These are phyloP conservation scores for Listrodromus nycthemerus DNA, from an alignment of 2,888 invertebrate species.

Conservation along the genomic window DNA sequence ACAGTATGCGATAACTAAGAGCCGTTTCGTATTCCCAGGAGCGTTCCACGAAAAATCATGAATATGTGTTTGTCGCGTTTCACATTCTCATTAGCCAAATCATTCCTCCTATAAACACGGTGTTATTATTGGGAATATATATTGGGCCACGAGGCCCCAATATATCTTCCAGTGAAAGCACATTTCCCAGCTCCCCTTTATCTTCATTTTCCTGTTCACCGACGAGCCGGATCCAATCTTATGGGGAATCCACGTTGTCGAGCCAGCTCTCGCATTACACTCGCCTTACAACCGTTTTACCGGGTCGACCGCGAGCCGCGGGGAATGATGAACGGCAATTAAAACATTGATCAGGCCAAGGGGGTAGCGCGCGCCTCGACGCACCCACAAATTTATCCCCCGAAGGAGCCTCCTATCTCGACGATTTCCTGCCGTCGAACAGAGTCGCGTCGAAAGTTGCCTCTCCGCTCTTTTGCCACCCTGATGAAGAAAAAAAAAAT, in stretches of 20 bases:
- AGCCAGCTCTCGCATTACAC: not conserved
- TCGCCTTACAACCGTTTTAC: not conserved
- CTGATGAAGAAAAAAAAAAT: slow-evolving; percentile 32
- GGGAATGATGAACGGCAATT: slow-evolving; percentile 59
- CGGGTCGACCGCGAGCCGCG: not conserved
- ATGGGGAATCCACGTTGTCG: not conserved
- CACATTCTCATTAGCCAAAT: not conserved
- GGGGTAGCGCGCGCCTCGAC: slow-evolving; percentile 17
- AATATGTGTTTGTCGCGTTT: not conserved
- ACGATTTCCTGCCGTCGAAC: slow-evolving; percentile 19
- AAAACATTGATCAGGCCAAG: slow-evolving; percentile 57
- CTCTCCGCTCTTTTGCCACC: slow-evolving; percentile 36
- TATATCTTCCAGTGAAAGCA: not conserved
- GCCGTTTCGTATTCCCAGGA: not conserved
- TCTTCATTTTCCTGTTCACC: not conserved
- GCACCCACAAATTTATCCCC: slow-evolving; percentile 47
- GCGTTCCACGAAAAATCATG: not conserved
- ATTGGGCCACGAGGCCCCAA: not conserved
- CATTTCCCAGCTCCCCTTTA: not conserved
- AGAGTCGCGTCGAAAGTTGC: slow-evolving; percentile 49
- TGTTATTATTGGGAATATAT: no score
- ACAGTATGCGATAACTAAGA: not conserved
- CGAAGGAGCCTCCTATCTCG: not conserved
- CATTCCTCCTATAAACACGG: not conserved
- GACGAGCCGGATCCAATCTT: not conserved